These are phyloP conservation scores for Ceratina calcarata DNA, from an alignment of 1,140 invertebrate species.

Conservation along the genomic window DNA sequence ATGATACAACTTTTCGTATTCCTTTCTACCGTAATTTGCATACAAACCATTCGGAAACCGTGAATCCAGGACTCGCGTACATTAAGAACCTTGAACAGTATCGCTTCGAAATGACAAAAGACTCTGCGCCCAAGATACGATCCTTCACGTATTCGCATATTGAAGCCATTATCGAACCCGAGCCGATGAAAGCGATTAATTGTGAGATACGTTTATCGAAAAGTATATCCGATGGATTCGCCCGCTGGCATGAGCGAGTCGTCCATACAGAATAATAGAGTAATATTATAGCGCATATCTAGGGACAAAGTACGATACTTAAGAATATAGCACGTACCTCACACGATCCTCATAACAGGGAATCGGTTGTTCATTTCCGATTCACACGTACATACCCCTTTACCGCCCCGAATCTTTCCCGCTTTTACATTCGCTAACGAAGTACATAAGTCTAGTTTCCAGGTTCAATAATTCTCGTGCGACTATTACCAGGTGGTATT, in stretches of 20 bases:
- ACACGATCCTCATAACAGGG: not conserved
- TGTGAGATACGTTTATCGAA: not conserved
- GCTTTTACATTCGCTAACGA: slow-evolving; percentile 20
- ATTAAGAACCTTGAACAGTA: not conserved
- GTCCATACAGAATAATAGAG: slow-evolving; percentile 4
- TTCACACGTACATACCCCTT: not conserved
- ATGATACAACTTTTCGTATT: not conserved
- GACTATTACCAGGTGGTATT: slow-evolving; percentile 38
- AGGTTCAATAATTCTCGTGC: slow-evolving; percentile 36
- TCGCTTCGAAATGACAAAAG: not conserved
- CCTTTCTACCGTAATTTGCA: not conserved
- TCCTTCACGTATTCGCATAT: not conserved
- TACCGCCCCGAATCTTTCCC: not conserved
- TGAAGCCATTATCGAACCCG: not conserved
- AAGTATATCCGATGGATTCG: not conserved
- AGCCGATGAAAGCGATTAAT: slow-evolving; percentile 12
- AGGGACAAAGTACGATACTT: slow-evolving; percentile 25
- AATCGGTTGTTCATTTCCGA: slow-evolving; percentile 4
- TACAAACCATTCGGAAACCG: no score
- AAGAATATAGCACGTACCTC: slow-evolving; percentile 17
- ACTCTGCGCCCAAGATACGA: not conserved
- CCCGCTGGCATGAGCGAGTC: not conserved
- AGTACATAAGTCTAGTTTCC: slow-evolving; percentile 17
- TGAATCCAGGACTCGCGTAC: not conserved
- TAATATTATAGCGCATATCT: slow-evolving; percentile 22